Conservation (phyloP, 2,888 invertebrate genomes). For the Calliphora vomitoria region DNA sequence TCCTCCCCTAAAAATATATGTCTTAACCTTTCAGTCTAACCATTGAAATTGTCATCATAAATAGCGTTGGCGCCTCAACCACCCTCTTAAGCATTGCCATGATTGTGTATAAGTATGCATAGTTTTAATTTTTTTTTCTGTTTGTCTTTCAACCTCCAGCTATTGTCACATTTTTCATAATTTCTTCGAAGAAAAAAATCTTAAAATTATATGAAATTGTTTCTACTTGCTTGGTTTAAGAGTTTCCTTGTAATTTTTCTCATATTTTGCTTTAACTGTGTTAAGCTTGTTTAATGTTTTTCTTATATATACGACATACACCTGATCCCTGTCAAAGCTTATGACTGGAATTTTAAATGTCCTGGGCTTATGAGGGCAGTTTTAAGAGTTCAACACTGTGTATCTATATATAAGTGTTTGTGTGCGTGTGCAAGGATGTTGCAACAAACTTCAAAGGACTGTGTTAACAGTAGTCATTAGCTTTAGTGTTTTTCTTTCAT, state of each 20-base stretch:
- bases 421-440: conserved; percentile 27
- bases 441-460: conserved; percentile 42
- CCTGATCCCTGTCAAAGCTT: conserved; percentile 68
- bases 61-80: not conserved
- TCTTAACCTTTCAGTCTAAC: conserved; percentile 36
- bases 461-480: conserved; percentile 60
- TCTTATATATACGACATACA: conserved; percentile 43
- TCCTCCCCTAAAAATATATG: conserved; percentile 56
- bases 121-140: conserved; percentile 9
- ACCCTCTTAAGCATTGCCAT: not conserved
- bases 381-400: conserved; percentile 17
- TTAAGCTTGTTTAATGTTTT: conserved; percentile 69
- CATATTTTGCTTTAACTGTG: conserved; percentile 36
- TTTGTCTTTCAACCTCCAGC: not conserved
- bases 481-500: conserved; percentile 25
- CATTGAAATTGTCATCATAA: conserved; percentile 30
- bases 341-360: conserved; percentile 72
- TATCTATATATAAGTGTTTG: not conserved
- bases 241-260: conserved; percentile 13
- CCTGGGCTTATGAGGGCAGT: conserved; percentile 38
- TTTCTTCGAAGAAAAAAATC: conserved; percentile 37
- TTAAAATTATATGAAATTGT: not conserved
- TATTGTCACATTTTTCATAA: conserved; percentile 67
- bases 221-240: not conserved
- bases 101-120: conserved; percentile 12